Percentiles rank a stretch among this genome's conserved stretches.
phyloP scores from a whole-genome alignment of 1,140 invertebrate species.

The Euura saliciscinereae region DNA sequence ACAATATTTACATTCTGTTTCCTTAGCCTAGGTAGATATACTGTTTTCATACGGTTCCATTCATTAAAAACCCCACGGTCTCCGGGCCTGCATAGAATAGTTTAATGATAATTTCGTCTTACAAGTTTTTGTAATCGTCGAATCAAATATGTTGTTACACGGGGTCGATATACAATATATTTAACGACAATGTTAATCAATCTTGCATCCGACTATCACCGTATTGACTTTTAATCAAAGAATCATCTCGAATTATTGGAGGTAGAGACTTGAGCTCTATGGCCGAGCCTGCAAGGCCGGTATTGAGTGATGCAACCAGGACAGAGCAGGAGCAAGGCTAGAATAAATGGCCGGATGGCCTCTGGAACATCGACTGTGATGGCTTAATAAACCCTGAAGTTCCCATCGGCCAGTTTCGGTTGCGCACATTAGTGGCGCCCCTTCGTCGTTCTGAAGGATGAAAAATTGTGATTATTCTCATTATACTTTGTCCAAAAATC shows the following conservation, averaged over 20 bases:
- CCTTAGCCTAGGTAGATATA: constrained; percentile 8
- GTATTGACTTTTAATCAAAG: background rate
- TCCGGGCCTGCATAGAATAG: too few species aligned
- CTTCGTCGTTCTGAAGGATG: constrained; percentile 67
- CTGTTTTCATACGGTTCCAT: background rate
- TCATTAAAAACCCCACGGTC: background rate
- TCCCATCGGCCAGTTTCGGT: constrained; percentile 64
- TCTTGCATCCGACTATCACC: background rate
- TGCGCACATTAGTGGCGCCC: constrained; percentile 69
- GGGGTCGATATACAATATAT: too few species aligned
- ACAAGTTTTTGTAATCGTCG: background rate
- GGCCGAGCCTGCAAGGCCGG: constrained; percentile 48
- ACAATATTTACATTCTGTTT: constrained; percentile 50
- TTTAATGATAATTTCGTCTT: background rate
- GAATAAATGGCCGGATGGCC: constrained; percentile 66
- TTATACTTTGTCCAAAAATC: constrained; percentile 6
- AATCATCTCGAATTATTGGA: too few species aligned
- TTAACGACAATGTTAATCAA: too few species aligned
- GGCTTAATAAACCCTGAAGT: constrained; percentile 66
- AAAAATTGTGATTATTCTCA: constrained; percentile 22
- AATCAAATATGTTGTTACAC: background rate
- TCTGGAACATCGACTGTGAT: constrained; percentile 66
- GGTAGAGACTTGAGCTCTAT: constrained; percentile 17
- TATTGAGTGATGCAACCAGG: constrained; percentile 53
- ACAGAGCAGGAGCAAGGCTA: constrained; percentile 48